Evolutionary conservation across 2,113 vertebrate genomes (phyloP).

Genomic region (Calcarius ornatus): DNA sequence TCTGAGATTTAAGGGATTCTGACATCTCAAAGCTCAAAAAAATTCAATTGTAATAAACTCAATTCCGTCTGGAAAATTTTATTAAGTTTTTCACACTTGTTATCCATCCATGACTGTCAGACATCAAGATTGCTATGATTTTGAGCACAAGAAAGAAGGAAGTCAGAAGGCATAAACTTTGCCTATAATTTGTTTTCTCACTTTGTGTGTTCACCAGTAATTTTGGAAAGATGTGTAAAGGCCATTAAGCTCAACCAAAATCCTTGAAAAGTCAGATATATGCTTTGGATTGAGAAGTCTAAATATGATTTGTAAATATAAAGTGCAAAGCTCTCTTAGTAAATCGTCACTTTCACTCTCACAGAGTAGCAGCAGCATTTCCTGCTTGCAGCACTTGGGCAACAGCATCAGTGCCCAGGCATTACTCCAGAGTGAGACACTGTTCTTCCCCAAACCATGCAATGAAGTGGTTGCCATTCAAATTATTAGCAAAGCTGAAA

Average conservation of each 20-base stretch:
- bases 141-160: background rate
- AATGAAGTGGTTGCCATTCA: conserved; percentile 15
- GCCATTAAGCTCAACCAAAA: background rate
- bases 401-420: background rate
- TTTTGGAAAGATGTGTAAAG: background rate
- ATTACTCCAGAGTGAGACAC: background rate
- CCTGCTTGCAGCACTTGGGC: background rate
- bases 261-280: background rate
- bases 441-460: background rate
- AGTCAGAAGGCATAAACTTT: background rate
- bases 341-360: background rate
- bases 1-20: background rate
- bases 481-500: conserved; percentile 34
- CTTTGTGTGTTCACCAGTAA: background rate
- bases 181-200: background rate
- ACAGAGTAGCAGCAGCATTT: background rate
- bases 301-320: background rate
- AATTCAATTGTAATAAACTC: background rate
- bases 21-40: background rate
- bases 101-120: background rate
- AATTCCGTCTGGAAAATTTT: background rate
- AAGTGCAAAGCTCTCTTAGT: background rate
- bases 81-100: background rate
- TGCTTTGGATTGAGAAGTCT: background rate
- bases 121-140: background rate